phyloP scores from a whole-genome alignment of 2,797 vertebrate species.

The Malurus splendens region DNA sequence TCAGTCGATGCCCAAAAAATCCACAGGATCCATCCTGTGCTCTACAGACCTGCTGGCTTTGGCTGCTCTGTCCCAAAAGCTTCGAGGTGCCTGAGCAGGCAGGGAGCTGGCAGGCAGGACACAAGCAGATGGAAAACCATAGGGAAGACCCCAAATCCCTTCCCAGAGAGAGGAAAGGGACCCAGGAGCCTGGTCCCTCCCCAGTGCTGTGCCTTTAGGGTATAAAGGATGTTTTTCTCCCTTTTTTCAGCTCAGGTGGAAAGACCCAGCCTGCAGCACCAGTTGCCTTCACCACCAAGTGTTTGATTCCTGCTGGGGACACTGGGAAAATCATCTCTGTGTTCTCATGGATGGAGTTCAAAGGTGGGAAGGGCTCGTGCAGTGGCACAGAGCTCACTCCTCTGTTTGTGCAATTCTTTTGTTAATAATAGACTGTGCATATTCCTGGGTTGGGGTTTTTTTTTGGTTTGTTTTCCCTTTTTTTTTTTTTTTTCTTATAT shows the following conservation, averaged over 20 bases:
- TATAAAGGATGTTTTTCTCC: background rate
- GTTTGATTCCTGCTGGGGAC: background rate
- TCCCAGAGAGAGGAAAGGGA: background rate
- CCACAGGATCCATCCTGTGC: background rate
- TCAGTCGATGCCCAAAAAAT: background rate
- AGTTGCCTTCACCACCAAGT: background rate
- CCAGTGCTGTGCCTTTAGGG: accelerated
- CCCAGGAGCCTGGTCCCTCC: background rate
- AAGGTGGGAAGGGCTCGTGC: background rate
- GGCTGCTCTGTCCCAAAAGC: background rate
- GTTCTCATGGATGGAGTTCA: background rate
- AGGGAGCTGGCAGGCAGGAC: background rate
- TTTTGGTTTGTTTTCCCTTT: background rate
- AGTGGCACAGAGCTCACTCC: background rate
- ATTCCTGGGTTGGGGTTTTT: background rate
- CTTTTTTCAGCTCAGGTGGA: background rate
- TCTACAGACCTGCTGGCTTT: background rate
- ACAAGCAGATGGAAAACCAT: background rate
- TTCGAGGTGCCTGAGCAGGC: background rate
- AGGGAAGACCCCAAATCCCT: background rate
- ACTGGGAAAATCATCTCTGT: accelerated
- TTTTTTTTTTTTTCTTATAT: background rate
- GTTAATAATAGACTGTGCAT: background rate
- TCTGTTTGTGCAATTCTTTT: background rate
- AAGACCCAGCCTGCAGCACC: background rate